phyloP scores from a whole-genome alignment of 2,888 invertebrate genomes.

The Oligia strigilis region DNA sequence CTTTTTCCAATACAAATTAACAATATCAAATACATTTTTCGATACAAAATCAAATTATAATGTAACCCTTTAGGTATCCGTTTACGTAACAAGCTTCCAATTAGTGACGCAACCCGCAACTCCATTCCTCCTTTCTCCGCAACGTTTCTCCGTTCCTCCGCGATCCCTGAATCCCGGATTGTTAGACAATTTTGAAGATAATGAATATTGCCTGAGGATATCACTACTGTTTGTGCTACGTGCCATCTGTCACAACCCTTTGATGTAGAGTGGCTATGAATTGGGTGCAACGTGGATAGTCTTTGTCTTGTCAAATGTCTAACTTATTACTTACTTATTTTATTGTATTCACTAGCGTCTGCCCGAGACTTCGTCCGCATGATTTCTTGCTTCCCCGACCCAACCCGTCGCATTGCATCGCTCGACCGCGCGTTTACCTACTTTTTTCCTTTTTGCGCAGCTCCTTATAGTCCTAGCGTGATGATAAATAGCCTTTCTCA shows the following conservation, averaged over 20 bases:
- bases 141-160: slow-evolving; percentile 8
- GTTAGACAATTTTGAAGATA: slow-evolving; percentile 68
- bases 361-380: background rate
- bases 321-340: background rate
- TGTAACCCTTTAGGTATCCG: slow-evolving; percentile 66
- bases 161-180: slow-evolving; percentile 24
- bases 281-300: background rate
- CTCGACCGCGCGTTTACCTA: no score
- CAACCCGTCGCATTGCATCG: no score
- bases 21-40: slow-evolving; percentile 60
- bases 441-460: no score
- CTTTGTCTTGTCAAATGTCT: background rate
- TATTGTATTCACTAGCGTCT: background rate
- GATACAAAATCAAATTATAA: slow-evolving; percentile 59
- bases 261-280: slow-evolving; percentile 66
- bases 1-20: slow-evolving; percentile 50
- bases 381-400: no score
- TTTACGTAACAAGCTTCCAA: slow-evolving; percentile 74
- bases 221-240: slow-evolving; percentile 73
- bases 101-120: slow-evolving; percentile 60
- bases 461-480: no score
- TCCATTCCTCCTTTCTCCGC: slow-evolving; percentile 22
- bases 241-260: slow-evolving; percentile 84
- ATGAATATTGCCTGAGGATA: slow-evolving; percentile 84
- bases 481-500: no score